A percentile compares a stretch with the other conserved stretches of the same genome.
Evolutionary conservation across 2,888 invertebrate species (phyloP).

Genomic region (Chrysomela aeneicollis): DNA sequence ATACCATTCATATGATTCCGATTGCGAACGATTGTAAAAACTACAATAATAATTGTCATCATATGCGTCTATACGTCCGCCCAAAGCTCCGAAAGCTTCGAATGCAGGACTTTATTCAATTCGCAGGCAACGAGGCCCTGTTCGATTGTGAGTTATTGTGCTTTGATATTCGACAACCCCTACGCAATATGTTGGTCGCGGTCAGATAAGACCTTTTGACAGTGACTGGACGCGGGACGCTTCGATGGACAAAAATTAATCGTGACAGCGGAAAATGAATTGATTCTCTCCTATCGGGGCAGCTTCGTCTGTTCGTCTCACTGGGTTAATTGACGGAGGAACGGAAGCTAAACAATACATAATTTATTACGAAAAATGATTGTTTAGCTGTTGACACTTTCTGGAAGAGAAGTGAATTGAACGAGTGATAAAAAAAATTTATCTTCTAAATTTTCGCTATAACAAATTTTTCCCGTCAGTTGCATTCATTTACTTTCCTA

Average conservation of each 20-base stretch:
- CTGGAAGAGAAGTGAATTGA: too few relatives aligned
- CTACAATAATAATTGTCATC: constrained; percentile 59
- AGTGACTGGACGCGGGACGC: constrained; percentile 32
- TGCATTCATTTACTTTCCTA: too few relatives aligned
- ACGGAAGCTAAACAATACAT: neutral
- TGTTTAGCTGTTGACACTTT: too few relatives aligned
- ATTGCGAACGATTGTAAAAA: constrained; percentile 49
- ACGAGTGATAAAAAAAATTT: too few relatives aligned
- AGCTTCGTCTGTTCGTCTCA: constrained; percentile 15
- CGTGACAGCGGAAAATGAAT: constrained; percentile 37
- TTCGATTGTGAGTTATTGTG: constrained; percentile 53
- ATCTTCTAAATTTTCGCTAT: too few relatives aligned
- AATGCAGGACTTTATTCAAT: constrained; percentile 37
- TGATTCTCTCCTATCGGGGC: constrained; percentile 28
- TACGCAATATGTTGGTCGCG: constrained; percentile 56
- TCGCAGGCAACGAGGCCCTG: constrained; percentile 39
- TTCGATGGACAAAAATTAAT: constrained; percentile 42
- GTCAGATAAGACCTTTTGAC: constrained; percentile 48
- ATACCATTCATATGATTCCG: constrained; percentile 51
- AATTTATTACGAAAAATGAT: too few relatives aligned
- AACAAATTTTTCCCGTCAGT: too few relatives aligned
- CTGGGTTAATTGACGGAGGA: constrained; percentile 17
- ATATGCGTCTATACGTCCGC: constrained; percentile 48
- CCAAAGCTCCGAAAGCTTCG: constrained; percentile 44
- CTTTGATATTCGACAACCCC: constrained; percentile 59